Percentiles rank a stretch among this genome's conserved stretches.
These are phyloP conservation scores for Darevskia nairensis DNA, from an alignment of 2,797 vertebrate genomes.

Conservation along the genomic window DNA sequence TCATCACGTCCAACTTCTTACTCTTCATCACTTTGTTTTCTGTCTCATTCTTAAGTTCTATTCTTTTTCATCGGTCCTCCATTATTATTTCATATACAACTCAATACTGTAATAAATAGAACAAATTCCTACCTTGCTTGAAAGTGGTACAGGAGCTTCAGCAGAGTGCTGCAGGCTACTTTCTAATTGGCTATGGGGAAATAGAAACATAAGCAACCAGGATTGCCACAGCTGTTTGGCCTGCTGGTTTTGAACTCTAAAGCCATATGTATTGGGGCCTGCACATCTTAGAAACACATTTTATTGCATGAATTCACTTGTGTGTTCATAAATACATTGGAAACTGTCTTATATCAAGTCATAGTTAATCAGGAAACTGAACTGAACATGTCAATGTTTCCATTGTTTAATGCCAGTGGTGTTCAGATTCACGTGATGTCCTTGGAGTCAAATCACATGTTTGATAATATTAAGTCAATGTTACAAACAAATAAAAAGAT, in stretches of 20 bases:
- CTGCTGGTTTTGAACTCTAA: not conserved
- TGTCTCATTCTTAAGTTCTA: not conserved
- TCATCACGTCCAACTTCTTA: not conserved
- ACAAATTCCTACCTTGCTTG: not conserved
- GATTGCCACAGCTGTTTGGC: not conserved
- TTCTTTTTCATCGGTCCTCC: not conserved
- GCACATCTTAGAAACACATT: not conserved
- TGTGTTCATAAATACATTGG: not conserved
- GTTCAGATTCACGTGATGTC: conserved; percentile 44
- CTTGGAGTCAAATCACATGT: conserved; percentile 54
- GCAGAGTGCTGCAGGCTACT: not conserved
- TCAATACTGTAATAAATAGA: not conserved
- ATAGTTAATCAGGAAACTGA: not conserved
- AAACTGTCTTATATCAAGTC: no score
- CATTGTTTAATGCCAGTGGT: conserved; percentile 30
- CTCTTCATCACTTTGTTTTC: not conserved
- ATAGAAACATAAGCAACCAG: not conserved
- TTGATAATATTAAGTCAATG: not conserved
- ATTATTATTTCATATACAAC: not conserved
- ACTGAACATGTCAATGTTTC: conserved; percentile 48
- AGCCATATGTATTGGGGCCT: not conserved
- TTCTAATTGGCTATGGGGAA: not conserved
- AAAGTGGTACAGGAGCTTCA: not conserved
- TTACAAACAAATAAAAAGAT: conserved; percentile 51
- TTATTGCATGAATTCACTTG: not conserved